These are phyloP conservation scores for Motacilla alba DNA, from an alignment of 2,113 vertebrate genomes.

Conservation along the genomic window DNA sequence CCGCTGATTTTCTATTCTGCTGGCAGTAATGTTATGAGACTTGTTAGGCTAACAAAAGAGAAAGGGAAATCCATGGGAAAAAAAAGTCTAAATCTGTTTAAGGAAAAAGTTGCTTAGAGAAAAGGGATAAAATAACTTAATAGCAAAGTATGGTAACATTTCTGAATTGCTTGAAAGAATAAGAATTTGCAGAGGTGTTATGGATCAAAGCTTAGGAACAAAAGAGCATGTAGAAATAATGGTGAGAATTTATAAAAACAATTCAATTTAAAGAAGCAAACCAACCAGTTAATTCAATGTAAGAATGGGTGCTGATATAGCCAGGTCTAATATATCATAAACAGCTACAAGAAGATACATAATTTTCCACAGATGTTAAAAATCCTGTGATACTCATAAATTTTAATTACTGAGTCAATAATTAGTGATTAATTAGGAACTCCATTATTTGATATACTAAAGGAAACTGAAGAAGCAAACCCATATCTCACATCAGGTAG, in stretches of 20 bases:
- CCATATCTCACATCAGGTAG: neutral
- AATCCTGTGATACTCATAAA: neutral
- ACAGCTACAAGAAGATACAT: neutral
- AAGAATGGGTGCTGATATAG: neutral
- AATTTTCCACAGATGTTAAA: neutral
- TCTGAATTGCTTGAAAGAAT: neutral
- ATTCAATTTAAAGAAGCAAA: neutral
- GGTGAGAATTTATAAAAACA: neutral
- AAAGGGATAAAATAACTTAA: neutral
- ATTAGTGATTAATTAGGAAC: neutral
- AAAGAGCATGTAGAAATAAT: neutral
- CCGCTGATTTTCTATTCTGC: neutral
- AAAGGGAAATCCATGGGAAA: neutral
- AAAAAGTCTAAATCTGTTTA: neutral
- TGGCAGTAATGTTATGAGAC: neutral
- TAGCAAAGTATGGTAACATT: neutral
- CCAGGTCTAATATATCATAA: neutral
- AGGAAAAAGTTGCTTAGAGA: neutral
- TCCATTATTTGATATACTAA: neutral
- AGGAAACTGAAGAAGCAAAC: neutral
- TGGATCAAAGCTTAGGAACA: neutral
- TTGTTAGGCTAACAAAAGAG: neutral
- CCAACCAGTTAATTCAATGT: neutral
- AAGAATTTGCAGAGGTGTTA: neutral
- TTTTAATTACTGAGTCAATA: neutral